Conservation (phyloP, 2,797 vertebrate genomes). For the Mallotus villosus region DNA sequence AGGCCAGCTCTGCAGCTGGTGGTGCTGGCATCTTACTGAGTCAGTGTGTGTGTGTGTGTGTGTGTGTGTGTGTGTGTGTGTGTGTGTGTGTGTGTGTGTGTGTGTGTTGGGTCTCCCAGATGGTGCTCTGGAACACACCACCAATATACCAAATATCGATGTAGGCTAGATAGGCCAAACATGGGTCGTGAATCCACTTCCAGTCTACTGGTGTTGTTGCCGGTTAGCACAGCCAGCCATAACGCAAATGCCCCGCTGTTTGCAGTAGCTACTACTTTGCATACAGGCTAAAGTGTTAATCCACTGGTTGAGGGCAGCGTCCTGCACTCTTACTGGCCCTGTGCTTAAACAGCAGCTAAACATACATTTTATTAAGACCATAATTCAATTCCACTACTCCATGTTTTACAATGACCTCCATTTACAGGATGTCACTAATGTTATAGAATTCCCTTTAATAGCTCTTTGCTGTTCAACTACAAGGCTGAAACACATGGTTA, state of each 20-base stretch:
- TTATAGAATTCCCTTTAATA: neutral
- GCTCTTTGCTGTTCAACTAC: too few relatives aligned
- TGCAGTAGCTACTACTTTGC: too few relatives aligned
- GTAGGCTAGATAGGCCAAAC: neutral
- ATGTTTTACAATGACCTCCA: neutral
- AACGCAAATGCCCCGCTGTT: too few relatives aligned
- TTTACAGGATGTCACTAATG: neutral
- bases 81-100: constrained; percentile 9
- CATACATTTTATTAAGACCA: too few relatives aligned
- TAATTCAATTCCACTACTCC: too few relatives aligned
- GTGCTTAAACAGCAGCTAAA: too few relatives aligned
- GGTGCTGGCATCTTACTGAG: neutral
- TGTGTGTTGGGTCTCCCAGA: constrained; percentile 28
- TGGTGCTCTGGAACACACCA: constrained; percentile 32
- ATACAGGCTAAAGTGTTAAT: too few relatives aligned
- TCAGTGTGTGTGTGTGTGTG: constrained; percentile 6
- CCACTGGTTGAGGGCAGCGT: too few relatives aligned
- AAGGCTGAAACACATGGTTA: neutral
- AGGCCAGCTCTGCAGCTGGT: constrained; percentile 1
- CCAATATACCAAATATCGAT: constrained; percentile 28
- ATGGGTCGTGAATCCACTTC: neutral
- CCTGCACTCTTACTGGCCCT: too few relatives aligned
- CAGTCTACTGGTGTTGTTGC: too few relatives aligned
- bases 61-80: constrained; percentile 11
- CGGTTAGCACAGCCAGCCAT: too few relatives aligned